phyloP scores from a whole-genome alignment of 2,113 vertebrate species.

The Vireo altiloquus region DNA sequence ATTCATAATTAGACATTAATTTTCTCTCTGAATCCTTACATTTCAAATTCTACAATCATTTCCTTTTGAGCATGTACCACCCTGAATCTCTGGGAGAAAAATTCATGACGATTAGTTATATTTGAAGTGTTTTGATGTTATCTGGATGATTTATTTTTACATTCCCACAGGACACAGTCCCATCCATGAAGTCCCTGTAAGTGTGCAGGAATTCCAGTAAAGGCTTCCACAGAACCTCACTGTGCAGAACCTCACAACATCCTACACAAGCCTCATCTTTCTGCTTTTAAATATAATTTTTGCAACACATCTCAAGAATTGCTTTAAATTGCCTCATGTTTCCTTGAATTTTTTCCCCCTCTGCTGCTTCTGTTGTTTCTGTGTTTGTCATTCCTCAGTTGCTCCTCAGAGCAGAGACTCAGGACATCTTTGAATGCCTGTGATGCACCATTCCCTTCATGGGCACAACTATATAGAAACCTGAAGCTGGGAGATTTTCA shows the following conservation, averaged over 20 bases:
- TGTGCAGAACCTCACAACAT: background rate
- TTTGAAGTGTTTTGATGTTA: background rate
- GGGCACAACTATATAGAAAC: background rate
- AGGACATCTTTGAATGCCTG: background rate
- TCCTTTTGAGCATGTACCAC: background rate
- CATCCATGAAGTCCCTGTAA: background rate
- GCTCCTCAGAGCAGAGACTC: background rate
- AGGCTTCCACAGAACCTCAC: background rate
- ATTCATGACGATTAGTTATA: background rate
- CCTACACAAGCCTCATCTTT: background rate
- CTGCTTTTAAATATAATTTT: background rate
- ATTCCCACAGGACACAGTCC: rapidly evolving
- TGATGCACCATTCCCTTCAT: background rate
- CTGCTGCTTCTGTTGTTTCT: background rate
- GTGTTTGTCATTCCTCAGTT: background rate
- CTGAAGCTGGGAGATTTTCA: background rate
- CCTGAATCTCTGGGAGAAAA: background rate
- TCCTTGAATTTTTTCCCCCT: background rate
- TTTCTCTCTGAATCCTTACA: slow-evolving; percentile 22
- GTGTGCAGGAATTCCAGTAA: background rate
- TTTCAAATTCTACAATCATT: slow-evolving; percentile 31
- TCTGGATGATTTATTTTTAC: background rate
- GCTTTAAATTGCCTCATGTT: background rate
- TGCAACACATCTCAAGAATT: background rate
- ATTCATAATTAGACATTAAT: slow-evolving; percentile 51